Percentiles rank a stretch among this genome's conserved stretches.
phyloP scores from a whole-genome alignment of 2,888 invertebrate species.

The Incurvaria masculella region DNA sequence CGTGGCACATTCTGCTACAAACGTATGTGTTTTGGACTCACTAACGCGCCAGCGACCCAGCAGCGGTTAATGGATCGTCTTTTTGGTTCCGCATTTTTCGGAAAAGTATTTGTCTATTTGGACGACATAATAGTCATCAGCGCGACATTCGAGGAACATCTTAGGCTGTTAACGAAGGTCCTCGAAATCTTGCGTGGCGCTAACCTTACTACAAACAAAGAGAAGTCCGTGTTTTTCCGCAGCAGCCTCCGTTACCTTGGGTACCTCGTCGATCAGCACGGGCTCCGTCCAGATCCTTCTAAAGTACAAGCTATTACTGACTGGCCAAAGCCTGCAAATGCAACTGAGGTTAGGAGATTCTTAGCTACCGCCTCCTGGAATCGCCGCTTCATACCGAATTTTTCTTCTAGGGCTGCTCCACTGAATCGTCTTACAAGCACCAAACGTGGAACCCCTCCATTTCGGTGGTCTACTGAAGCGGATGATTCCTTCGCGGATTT shows the following conservation, averaged over 20 bases:
- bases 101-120: conserved; percentile 13
- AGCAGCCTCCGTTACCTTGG: background rate
- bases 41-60: conserved; percentile 18
- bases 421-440: background rate
- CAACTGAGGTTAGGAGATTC: no score
- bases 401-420: background rate
- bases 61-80: conserved; percentile 17
- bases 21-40: conserved; percentile 15
- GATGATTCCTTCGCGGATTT: background rate
- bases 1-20: conserved; percentile 15
- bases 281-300: conserved; percentile 16
- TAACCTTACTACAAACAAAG: conserved; percentile 15
- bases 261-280: conserved; percentile 15
- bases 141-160: conserved; percentile 14
- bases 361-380: no score
- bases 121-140: conserved; percentile 17
- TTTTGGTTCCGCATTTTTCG: conserved; percentile 14
- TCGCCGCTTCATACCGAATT: background rate
- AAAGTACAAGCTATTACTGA: conserved; percentile 17
- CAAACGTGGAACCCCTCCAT: background rate
- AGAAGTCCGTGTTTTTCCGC: conserved; percentile 10
- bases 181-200: no score
- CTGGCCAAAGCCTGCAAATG: conserved; percentile 17
- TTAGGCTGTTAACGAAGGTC: no score
- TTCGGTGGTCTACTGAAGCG: background rate